Evolutionary conservation across 2,797 vertebrate genomes (phyloP), one percentile per base, ranked within the genome.

Genomic region (Anguilla marmorata): DNA sequence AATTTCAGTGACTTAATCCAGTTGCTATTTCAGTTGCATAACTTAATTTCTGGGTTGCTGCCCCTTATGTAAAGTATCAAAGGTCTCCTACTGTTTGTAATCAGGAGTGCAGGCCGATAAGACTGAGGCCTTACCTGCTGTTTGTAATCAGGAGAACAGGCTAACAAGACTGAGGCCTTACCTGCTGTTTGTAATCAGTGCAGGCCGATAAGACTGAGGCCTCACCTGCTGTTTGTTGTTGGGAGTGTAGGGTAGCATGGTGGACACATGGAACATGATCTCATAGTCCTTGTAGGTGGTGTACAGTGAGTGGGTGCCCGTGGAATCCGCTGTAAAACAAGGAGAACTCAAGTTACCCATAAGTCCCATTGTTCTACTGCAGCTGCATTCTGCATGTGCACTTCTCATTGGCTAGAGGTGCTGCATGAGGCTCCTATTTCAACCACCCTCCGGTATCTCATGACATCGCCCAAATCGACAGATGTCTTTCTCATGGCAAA

Each of bases 151-250:
- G 66, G 27, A 11, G 83, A 27, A 11, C 52, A 52, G 54, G 52
- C 14, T 24, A 3, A 24, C 4, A 3, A 24, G 56, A 9, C 69
- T 1, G 66, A 8, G 37, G 24, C 63, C 89, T 93, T 96, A 99
- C 98, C 98, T 99, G 98, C 88, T 99, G 98, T 92, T 98, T 98
- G 95, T 99, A 99, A 37, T 37, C 37, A 37, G 24, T 41, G 33
- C 21, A 41, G 60, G 60, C 3, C 14, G 72, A 33, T 19, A 16
- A 14, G 45, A 48, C 19, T 1, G 72, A 50, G 30, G 21, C 54
- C 89, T 93, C 96, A 99, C 98, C 98, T 99, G 98, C 88, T 99
- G 98, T 91, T 98, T 98, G 95, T 99, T 99, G 96, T 99, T 99
- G 85, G 98, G 97, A 45, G 98, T 99, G 92, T 99, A 98, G 45